Conservation (phyloP, 2,888 invertebrate species). For the Rhimphoctona megacephalus region DNA sequence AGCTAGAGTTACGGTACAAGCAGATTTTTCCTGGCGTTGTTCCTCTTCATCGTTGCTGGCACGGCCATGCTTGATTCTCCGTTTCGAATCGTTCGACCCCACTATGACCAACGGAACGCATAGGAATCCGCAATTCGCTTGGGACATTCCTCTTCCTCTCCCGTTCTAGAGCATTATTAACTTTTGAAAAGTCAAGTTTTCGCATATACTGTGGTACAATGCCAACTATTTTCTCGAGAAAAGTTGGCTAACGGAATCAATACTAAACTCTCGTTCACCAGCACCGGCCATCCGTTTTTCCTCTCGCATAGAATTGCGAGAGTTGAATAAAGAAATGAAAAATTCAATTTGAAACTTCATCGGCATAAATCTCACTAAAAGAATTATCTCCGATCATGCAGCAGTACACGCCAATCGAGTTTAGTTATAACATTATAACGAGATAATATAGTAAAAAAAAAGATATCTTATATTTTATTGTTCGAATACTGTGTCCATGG, state of each 20-base stretch:
- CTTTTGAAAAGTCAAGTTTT: conserved; percentile 58
- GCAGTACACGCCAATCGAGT: background rate
- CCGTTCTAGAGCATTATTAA: conserved; percentile 44
- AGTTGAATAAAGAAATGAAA: conserved; percentile 30
- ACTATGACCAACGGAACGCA: conserved; percentile 40
- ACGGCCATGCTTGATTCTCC: conserved; percentile 58
- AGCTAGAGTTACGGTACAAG: conserved; percentile 23
- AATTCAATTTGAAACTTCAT: conserved; percentile 48
- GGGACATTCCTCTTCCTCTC: conserved; percentile 37
- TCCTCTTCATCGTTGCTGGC: conserved; percentile 54
- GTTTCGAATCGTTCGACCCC: conserved; percentile 46
- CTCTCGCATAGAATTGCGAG: conserved; percentile 1
- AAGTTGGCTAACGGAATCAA: conserved; percentile 59
- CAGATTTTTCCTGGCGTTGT: conserved; percentile 53
- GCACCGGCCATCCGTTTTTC: background rate
- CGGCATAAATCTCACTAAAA: background rate
- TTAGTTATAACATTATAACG: too few relatives aligned
- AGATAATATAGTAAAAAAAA: too few relatives aligned
- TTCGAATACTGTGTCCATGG: too few relatives aligned
- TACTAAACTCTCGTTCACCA: conserved; percentile 41
- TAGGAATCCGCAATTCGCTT: conserved; percentile 58
- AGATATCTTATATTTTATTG: too few relatives aligned
- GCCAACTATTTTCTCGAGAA: conserved; percentile 45
- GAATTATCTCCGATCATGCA: background rate
- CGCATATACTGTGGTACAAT: conserved; percentile 51